These are phyloP conservation scores for Protophormia terraenovae DNA, from an alignment of 2,888 invertebrate species.

Conservation along the genomic window DNA sequence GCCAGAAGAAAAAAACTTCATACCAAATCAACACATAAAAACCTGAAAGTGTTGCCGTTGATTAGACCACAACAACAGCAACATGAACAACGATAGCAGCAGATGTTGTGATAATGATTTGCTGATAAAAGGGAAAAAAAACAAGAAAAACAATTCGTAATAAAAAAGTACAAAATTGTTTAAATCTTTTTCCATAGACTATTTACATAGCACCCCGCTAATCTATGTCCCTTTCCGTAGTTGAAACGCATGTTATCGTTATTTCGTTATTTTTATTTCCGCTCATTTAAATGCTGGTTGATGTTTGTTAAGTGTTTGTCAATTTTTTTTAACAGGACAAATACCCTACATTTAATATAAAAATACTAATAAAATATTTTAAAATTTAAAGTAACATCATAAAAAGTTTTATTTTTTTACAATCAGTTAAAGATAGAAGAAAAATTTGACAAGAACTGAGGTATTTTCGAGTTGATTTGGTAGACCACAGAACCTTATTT, in stretches of 20 bases:
- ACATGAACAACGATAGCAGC: slow-evolving; percentile 25
- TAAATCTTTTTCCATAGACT: not conserved
- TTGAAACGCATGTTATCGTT: too few species aligned
- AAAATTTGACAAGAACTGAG: too few species aligned
- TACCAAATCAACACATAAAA: slow-evolving; percentile 8
- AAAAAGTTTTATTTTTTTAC: too few species aligned
- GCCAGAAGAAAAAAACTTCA: not conserved
- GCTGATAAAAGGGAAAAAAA: slow-evolving; percentile 9
- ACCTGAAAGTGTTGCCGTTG: slow-evolving; percentile 44
- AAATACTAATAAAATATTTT: too few species aligned
- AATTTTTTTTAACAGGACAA: not conserved
- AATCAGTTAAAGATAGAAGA: too few species aligned
- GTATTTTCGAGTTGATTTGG: too few species aligned
- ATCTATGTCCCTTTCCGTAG: too few species aligned
- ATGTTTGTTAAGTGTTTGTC: not conserved
- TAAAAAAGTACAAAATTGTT: not conserved
- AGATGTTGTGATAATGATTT: slow-evolving; percentile 55
- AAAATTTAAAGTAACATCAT: too few species aligned
- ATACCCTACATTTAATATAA: not conserved
- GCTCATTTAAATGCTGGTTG: slow-evolving; percentile 5
- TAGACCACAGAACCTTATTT: too few species aligned
- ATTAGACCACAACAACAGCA: slow-evolving; percentile 55
- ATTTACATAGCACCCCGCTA: too few species aligned
- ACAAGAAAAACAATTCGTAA: not conserved
- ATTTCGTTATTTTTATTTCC: not conserved